Base-by-base conservation (phyloP, 2,113 vertebrate genomes). In the Aldabrachelys gigantea region DNA sequence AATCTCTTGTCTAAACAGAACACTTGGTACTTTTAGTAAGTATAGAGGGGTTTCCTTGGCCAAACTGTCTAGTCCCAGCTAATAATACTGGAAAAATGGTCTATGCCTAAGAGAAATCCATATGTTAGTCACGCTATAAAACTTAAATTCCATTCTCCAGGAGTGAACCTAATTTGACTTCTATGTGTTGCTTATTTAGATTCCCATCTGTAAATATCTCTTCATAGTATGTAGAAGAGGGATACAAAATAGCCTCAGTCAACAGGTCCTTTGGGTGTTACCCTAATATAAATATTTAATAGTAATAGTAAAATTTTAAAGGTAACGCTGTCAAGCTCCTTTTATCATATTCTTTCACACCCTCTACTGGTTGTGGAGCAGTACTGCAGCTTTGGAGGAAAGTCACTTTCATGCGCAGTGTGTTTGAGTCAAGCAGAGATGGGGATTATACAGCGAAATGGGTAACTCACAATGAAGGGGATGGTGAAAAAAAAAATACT, bases 341-440 rank as follows among this genome's bases (percentile, higher is more conserved):
- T 80, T 35, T 97, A 96, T 90, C 81, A 87, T 93, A 97, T 95
- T 97, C 96, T 96, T 95, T 95, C 96, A 97, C 95, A 94, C 97
- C 97, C 98, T 97, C 97, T 98, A 97, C 96, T 98, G 98, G 98
- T 80, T 97, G 96, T 97, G 95, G 92, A 81, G 93, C 80, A 95
- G 94, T 83, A 95, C 44, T 94, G 93, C 95, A 97, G 95, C 80
- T 91, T 89, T 87, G 16, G 85, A 97, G 89, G 76, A 97, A 94
- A 21, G 50, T 38, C 19, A 44, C 38, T 91, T 88, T 38, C 38
- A 16, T 25, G 38, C 4, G 35, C 17, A 38, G 35, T n/a, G 8
- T 14, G 27, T 92, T 87, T 85, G 38, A 47, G 49, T 94, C 86
- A 11, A 0, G 56, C 69, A 89, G 89, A 94, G 13, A 44, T 92